Evolutionary conservation across 1,140 invertebrate genomes (phyloP).

Genomic region (Cydia fagiglandana): DNA sequence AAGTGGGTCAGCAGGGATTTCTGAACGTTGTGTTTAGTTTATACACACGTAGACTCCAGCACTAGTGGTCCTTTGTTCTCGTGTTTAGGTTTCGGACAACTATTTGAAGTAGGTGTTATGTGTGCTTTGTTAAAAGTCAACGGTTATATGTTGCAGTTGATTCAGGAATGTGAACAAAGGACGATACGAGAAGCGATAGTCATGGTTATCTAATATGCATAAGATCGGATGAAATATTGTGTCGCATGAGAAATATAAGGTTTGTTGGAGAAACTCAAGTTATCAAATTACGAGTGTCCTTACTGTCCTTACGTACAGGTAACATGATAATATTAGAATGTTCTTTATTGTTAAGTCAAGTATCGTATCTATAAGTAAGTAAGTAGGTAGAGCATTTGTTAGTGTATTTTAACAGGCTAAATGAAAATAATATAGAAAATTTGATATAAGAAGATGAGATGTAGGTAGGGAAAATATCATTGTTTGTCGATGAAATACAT

Average conservation of each 20-base stretch:
- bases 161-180: slow-evolving; percentile 33
- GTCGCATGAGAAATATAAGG: not conserved
- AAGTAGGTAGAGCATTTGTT: too few species aligned
- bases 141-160: slow-evolving; percentile 36
- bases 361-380: too few species aligned
- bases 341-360: too few species aligned
- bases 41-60: slow-evolving; percentile 43
- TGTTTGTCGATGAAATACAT: too few species aligned
- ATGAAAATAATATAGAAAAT: too few species aligned
- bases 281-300: too few species aligned
- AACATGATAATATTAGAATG: too few species aligned
- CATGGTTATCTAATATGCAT: slow-evolving; percentile 9
- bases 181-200: slow-evolving; percentile 32
- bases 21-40: slow-evolving; percentile 54
- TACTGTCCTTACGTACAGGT: too few species aligned
- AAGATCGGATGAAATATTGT: not conserved
- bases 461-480: too few species aligned
- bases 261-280: too few species aligned
- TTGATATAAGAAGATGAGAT: too few species aligned
- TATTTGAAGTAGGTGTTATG: slow-evolving; percentile 41
- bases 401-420: too few species aligned
- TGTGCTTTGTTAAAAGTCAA: slow-evolving; percentile 36
- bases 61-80: slow-evolving; percentile 47
- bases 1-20: slow-evolving; percentile 66
- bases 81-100: slow-evolving; percentile 46